These are phyloP conservation scores for Bombus sibiricus DNA, from an alignment of 1,140 invertebrate species.

Conservation along the genomic window DNA sequence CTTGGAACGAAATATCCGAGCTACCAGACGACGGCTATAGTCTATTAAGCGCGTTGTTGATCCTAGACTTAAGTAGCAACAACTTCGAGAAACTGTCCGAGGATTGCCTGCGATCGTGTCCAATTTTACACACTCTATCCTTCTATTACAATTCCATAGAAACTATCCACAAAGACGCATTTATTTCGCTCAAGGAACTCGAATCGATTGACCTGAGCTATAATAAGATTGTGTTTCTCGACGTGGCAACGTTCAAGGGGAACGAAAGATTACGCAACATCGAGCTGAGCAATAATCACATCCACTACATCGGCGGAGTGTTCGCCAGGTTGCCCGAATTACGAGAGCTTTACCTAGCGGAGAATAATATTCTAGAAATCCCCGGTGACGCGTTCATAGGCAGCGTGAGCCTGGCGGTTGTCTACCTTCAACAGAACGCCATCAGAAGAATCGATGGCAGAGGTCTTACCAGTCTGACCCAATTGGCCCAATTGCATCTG, in stretches of 20 bases:
- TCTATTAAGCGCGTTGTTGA: slow-evolving; percentile 87
- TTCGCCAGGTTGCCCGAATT: slow-evolving; percentile 91
- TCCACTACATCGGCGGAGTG: slow-evolving; percentile 91
- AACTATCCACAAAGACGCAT: slow-evolving; percentile 89
- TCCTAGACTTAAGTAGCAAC: slow-evolving; percentile 94
- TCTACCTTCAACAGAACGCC: slow-evolving; percentile 94
- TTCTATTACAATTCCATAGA: slow-evolving; percentile 93
- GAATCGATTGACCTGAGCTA: slow-evolving; percentile 94
- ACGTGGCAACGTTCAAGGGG: slow-evolving; percentile 87
- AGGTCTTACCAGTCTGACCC: slow-evolving; percentile 88
- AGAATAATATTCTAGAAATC: slow-evolving; percentile 95
- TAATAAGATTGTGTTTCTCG: slow-evolving; percentile 91
- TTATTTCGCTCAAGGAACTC: slow-evolving; percentile 87
- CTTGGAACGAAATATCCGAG: slow-evolving; percentile 91
- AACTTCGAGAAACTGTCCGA: slow-evolving; percentile 89
- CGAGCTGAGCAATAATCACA: slow-evolving; percentile 94
- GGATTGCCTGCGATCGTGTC: slow-evolving; percentile 91
- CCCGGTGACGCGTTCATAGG: slow-evolving; percentile 91
- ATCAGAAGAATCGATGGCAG: slow-evolving; percentile 89
- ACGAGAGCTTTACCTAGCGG: slow-evolving; percentile 92
- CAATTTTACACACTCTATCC: slow-evolving; percentile 90
- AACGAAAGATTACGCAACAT: slow-evolving; percentile 91
- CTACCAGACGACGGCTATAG: slow-evolving; percentile 89
- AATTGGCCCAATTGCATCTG: slow-evolving; percentile 92
- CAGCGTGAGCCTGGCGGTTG: slow-evolving; percentile 89